Evolutionary conservation across 2,113 vertebrate species (phyloP), one percentile per base, ranked within the genome.

Genomic region (Lophotis ruficrista): DNA sequence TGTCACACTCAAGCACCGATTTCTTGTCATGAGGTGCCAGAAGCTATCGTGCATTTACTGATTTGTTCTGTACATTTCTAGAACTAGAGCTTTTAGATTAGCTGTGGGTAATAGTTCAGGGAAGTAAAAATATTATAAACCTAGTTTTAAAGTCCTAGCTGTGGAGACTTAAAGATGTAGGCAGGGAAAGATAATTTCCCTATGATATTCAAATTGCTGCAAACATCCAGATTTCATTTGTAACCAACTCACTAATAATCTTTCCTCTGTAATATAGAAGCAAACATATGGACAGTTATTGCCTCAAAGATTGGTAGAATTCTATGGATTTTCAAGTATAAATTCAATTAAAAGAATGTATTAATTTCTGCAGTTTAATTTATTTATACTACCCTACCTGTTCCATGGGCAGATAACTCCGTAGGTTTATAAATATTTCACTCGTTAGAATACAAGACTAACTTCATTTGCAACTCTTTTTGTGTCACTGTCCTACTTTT

Each of bases 281-380:
- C 30, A 97, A 97, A 97, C 56, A 33, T 79, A 97, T 62, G 80
- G 83, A 90, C 66, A 95, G 27, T 53, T 94, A 97, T 97, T 87
- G 51, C 58, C 62, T 92, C 51, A 88, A 76, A 96, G 96, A 97
- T 92, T 96, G 95, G 90, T 96, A 92, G 78, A 91, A 93, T 96
- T 95, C 94, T 97, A 96, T 97, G 98, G 98, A 98, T 98, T 98
- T 98, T 96, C 94, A 97, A 96, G 94, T 85, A 97, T 97, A 97
- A 96, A 97, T 96, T 97, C 70, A 97, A 97, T 98, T 98, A 98
- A 96, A 93, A 96, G 60, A 86, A 94, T 93, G 70, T 88, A 96
- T 97, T 97, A 97, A 95, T 90, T 72, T 91, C 87, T 96, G 83
- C 87, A 66, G 43, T 96, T 95, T 97, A 96, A 96, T 97, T 94